A percentile compares a stretch with the other conserved stretches of the same genome.
These are phyloP conservation scores for Echeneis naucrates DNA, from an alignment of 2,797 vertebrate genomes.

Conservation along the genomic window DNA sequence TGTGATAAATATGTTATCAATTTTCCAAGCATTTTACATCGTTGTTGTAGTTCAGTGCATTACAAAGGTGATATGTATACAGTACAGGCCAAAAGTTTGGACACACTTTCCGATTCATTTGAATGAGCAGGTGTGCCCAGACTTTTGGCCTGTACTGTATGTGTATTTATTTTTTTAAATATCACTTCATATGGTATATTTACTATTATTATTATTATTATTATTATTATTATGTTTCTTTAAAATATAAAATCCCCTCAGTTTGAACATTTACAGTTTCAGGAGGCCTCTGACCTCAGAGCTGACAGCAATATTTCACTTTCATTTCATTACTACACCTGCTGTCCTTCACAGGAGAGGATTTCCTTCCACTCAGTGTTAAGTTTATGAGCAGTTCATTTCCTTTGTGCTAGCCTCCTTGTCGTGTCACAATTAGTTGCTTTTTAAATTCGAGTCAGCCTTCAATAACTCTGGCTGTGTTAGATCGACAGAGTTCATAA, in stretches of 20 bases:
- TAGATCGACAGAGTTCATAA: neutral
- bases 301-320: neutral
- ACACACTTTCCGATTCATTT: no score
- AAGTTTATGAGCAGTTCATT: neutral
- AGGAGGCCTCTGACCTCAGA: neutral
- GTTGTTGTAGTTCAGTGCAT: neutral
- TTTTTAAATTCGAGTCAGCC: neutral
- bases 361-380: neutral
- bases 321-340: neutral
- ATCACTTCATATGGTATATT: neutral
- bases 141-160: no score
- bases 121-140: no score
- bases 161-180: no score
- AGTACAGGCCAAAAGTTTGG: no score
- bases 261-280: neutral
- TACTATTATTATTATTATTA: neutral
- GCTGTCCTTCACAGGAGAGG: neutral
- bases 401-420: neutral
- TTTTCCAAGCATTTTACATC: neutral
- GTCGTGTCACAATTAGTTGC: neutral
- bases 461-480: neutral
- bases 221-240: neutral
- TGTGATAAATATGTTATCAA: no score
- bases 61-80: no score
- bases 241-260: neutral